Evolutionary conservation across 64 coral and sea anemone genomes (phyloP).

Genomic region (Stichodactyla helianthus): DNA sequence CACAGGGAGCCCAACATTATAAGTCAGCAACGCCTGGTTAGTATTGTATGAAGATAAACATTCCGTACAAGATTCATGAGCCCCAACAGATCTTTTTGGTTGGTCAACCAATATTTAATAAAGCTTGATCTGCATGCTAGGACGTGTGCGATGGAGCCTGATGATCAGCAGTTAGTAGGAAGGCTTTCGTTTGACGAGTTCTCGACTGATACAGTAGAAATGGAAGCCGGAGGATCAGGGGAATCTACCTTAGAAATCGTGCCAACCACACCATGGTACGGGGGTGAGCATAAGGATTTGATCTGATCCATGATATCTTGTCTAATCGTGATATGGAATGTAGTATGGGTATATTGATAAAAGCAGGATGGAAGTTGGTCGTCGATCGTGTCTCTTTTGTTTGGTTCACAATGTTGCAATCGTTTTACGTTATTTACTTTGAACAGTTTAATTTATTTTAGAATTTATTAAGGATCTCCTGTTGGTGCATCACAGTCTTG

Average conservation of each 20-base stretch:
- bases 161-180: constrained; percentile 31
- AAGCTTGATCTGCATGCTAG: neutral
- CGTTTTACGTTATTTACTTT: too few relatives aligned
- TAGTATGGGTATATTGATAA: too few relatives aligned
- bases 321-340: too few relatives aligned
- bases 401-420: too few relatives aligned
- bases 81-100: neutral
- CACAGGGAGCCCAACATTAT: neutral
- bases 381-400: too few relatives aligned
- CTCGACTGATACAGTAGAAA: neutral
- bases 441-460: too few relatives aligned
- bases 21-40: constrained; percentile 23
- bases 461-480: too few relatives aligned
- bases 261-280: constrained; percentile 20
- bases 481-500: too few relatives aligned
- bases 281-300: neutral
- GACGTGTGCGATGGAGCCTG: constrained; percentile 14
- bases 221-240: neutral
- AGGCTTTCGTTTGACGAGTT: constrained; percentile 5
- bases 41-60: constrained; percentile 8
- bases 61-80: neutral
- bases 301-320: too few relatives aligned
- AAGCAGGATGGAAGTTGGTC: too few relatives aligned
- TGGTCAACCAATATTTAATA: neutral
- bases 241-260: neutral